These are phyloP conservation scores for Caenorhabditis sp. DNA, from an alignment of 2,888 invertebrate genomes.

Conservation along the genomic window DNA sequence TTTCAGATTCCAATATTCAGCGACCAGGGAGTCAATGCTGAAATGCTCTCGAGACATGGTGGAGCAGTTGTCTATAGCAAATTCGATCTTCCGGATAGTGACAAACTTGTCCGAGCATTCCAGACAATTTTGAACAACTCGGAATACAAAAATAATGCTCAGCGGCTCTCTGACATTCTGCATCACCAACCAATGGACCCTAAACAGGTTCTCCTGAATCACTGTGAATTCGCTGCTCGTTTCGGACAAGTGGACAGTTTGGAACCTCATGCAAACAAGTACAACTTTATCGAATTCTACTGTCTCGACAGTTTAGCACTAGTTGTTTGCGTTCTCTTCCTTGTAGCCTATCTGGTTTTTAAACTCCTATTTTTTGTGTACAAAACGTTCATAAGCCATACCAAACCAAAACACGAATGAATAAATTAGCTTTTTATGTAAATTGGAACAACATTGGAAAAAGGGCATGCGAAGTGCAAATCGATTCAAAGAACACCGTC, in stretches of 20 bases:
- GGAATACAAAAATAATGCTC: slow-evolving; percentile 34
- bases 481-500: neutral
- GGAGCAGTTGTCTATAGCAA: slow-evolving; percentile 61
- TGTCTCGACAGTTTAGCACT: slow-evolving; percentile 44
- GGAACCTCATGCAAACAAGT: slow-evolving; percentile 51
- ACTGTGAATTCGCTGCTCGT: slow-evolving; percentile 52
- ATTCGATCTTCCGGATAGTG: slow-evolving; percentile 48
- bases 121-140: slow-evolving; percentile 41
- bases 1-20: slow-evolving; percentile 58
- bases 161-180: slow-evolving; percentile 42
- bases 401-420: slow-evolving; percentile 42
- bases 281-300: slow-evolving; percentile 44
- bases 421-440: slow-evolving; percentile 6
- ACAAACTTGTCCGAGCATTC: slow-evolving; percentile 43
- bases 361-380: slow-evolving; percentile 18
- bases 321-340: neutral
- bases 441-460: neutral
- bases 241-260: slow-evolving; percentile 53
- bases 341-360: slow-evolving; percentile 13
- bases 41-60: slow-evolving; percentile 59
- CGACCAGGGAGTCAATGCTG: slow-evolving; percentile 45
- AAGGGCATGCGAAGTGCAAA: slow-evolving; percentile 14
- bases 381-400: neutral
- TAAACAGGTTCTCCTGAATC: slow-evolving; percentile 32
- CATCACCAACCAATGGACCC: slow-evolving; percentile 49